Evolutionary conservation across 2,113 vertebrate genomes (phyloP).

Genomic region (Romanogobio albipinnatus): DNA sequence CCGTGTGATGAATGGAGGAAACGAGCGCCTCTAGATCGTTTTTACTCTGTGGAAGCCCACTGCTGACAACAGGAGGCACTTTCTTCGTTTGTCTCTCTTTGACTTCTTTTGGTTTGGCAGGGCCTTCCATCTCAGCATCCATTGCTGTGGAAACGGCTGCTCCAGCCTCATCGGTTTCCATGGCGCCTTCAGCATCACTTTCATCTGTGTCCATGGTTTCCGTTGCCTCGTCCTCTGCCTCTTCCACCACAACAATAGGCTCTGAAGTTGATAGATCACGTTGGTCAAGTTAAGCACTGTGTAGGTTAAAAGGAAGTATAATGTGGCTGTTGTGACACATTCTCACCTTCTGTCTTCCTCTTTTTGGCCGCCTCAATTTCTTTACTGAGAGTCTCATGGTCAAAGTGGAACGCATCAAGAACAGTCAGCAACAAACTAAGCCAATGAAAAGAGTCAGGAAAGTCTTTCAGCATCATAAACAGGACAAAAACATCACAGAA

Average conservation of each 20-base stretch:
- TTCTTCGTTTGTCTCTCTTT: conserved; percentile 3
- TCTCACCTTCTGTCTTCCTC: conserved; percentile 77
- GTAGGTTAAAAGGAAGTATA: neutral
- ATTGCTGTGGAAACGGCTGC: conserved; percentile 73
- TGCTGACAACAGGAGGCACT: conserved; percentile 54
- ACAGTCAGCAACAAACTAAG: conserved; percentile 88
- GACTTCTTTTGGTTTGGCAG: neutral
- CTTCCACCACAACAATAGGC: conserved; percentile 50
- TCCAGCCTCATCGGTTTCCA: conserved; percentile 55
- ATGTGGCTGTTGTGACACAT: neutral
- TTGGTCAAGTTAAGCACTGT: neutral
- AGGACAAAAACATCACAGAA: neutral
- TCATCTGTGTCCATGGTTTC: conserved; percentile 77
- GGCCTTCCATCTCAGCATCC: conserved; percentile 50
- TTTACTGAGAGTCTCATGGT: conserved; percentile 85
- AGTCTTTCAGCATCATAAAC: neutral
- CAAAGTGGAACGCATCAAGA: conserved; percentile 95
- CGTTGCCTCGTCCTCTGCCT: conserved; percentile 63
- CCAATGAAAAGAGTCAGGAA: conserved; percentile 40
- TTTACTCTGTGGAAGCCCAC: conserved; percentile 82
- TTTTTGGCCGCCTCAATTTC: conserved; percentile 81
- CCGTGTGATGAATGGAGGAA: conserved; percentile 81
- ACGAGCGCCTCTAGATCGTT: conserved; percentile 85
- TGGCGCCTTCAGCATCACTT: conserved; percentile 70
- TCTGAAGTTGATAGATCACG: neutral